Evolutionary conservation across 2,113 vertebrate species (phyloP).

Genomic region (Notechis scutatus): DNA sequence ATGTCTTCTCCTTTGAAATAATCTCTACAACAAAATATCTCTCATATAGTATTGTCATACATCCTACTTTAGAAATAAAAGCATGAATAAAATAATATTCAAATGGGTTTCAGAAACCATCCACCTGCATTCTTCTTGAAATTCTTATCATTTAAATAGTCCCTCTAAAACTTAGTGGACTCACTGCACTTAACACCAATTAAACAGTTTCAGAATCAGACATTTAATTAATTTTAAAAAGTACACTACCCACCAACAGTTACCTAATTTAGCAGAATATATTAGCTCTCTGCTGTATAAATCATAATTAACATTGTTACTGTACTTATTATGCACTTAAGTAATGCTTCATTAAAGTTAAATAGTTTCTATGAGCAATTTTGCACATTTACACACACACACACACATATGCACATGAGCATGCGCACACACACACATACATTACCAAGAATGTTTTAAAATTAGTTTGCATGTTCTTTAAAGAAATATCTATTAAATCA

Average conservation of each 20-base stretch:
- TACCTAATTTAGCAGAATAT: slow-evolving; percentile 84
- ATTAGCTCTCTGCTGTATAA: slow-evolving; percentile 87
- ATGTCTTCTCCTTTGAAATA: neutral
- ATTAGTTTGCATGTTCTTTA: slow-evolving; percentile 70
- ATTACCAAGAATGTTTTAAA: slow-evolving; percentile 51
- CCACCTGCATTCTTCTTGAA: accelerated
- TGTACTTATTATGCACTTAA: slow-evolving; percentile 78
- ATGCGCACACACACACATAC: neutral
- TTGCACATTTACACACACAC: slow-evolving; percentile 54
- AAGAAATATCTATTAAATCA: slow-evolving; percentile 79
- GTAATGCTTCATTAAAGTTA: slow-evolving; percentile 81
- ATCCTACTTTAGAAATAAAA: neutral
- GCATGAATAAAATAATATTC: neutral
- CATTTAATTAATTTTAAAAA: slow-evolving; percentile 66
- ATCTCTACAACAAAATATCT: neutral
- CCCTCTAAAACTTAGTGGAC: neutral
- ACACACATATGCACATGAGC: neutral
- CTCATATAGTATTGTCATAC: neutral
- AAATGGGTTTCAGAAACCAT: neutral
- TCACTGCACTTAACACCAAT: slow-evolving; percentile 18
- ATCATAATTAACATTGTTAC: slow-evolving; percentile 93
- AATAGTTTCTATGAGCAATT: slow-evolving; percentile 77
- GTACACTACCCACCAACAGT: slow-evolving; percentile 74
- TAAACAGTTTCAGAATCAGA: slow-evolving; percentile 37
- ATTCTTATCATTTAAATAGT: neutral